Conservation (phyloP, 2,888 invertebrate genomes). For the Panopea generosa region DNA sequence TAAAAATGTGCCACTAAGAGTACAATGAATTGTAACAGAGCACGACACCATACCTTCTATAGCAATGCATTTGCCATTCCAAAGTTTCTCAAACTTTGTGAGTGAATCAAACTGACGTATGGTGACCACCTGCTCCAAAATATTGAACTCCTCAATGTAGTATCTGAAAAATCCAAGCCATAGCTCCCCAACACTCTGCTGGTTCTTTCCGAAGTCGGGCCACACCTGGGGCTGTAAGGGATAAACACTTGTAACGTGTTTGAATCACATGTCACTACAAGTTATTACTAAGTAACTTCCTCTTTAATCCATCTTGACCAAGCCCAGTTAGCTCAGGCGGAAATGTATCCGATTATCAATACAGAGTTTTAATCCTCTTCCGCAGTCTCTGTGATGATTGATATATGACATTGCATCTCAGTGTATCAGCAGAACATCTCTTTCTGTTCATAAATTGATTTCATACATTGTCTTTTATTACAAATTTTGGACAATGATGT, state of each 20-base stretch:
- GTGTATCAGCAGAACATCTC: background rate
- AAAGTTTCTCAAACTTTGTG: conserved; percentile 87
- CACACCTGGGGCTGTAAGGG: conserved; percentile 83
- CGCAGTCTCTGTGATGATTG: too few species aligned
- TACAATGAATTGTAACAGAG: background rate
- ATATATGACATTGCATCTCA: too few species aligned
- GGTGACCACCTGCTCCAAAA: conserved; percentile 86
- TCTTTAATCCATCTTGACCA: too few species aligned
- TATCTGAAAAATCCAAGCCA: conserved; percentile 87
- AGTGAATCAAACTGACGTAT: conserved; percentile 86
- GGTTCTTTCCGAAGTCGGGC: conserved; percentile 86
- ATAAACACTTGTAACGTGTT: background rate
- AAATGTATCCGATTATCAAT: too few species aligned
- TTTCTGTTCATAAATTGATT: too few species aligned
- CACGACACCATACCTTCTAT: conserved; percentile 86
- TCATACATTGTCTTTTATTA: too few species aligned
- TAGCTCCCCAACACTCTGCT: conserved; percentile 85
- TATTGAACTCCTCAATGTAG: conserved; percentile 87
- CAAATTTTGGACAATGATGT: too few species aligned
- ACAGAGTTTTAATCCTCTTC: background rate
- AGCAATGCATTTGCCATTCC: conserved; percentile 87
- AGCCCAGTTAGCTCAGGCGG: too few species aligned
- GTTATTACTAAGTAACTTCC: too few species aligned
- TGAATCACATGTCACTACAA: too few species aligned
- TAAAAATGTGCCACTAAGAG: too few species aligned